phyloP scores from a whole-genome alignment of 2,797 vertebrate species.

The Oreochromis grahami region DNA sequence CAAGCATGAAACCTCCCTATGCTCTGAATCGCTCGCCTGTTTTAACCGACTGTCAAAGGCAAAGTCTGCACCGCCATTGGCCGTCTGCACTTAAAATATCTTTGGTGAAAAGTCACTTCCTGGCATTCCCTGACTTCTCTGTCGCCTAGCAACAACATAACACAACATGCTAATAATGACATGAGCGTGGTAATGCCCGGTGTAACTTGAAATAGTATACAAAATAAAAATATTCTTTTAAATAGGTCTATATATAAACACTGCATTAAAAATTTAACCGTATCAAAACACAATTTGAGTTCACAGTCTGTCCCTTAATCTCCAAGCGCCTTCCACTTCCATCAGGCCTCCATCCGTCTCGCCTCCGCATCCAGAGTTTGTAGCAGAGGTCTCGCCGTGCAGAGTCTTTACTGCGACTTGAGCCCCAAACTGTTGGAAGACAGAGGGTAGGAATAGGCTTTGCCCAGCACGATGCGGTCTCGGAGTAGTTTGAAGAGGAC shows the following conservation, averaged over 20 bases:
- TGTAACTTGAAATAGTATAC: constrained; percentile 88
- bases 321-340: not conserved
- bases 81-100: constrained; percentile 61
- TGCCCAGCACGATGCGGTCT: constrained; percentile 96
- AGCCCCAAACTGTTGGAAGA: constrained; percentile 80
- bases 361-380: constrained; percentile 20
- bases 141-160: constrained; percentile 55
- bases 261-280: constrained; percentile 98
- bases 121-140: constrained; percentile 56
- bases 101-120: constrained; percentile 70
- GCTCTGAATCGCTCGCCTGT: not conserved
- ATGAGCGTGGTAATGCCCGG: constrained; percentile 70
- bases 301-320: constrained; percentile 66
- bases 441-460: constrained; percentile 91
- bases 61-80: constrained; percentile 26
- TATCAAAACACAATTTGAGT: constrained; percentile 93
- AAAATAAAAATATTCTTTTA: constrained; percentile 99
- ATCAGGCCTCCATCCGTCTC: not conserved
- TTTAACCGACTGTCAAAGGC: constrained; percentile 22
- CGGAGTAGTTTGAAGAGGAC: constrained; percentile 98
- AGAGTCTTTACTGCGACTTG: constrained; percentile 83
- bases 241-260: constrained; percentile 97
- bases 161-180: constrained; percentile 58
- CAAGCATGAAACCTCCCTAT: constrained; percentile 4
- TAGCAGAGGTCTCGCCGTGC: constrained; percentile 4